A percentile compares a stretch with the other conserved stretches of the same genome.
These are phyloP conservation scores for Acropora tenuis DNA, from an alignment of 64 coral and sea anemone species.

Conservation along the genomic window DNA sequence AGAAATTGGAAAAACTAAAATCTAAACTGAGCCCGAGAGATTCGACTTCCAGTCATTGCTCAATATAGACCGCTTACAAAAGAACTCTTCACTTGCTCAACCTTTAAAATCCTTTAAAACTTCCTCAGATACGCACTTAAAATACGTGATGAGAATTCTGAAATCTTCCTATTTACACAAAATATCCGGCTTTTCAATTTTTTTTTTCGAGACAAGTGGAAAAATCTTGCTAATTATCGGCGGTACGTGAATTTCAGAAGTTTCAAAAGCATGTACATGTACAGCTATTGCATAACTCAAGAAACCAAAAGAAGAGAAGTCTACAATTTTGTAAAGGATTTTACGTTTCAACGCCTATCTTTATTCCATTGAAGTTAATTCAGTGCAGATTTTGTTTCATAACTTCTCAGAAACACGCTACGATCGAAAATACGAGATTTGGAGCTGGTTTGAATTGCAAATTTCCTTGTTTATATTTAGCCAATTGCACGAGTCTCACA, in stretches of 20 bases:
- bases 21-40: too few relatives aligned
- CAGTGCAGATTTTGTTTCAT: background rate
- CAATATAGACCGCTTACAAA: too few relatives aligned
- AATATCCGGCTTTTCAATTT: background rate
- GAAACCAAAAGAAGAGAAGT: background rate
- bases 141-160: background rate
- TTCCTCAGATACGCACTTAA: background rate
- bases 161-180: background rate
- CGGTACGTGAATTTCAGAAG: background rate
- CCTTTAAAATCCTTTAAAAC: too few relatives aligned
- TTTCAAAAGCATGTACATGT: background rate
- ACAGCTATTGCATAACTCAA: background rate
- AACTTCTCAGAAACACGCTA: background rate
- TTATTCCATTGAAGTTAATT: constrained; percentile 1
- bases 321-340: constrained; percentile 12
- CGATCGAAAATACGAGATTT: background rate
- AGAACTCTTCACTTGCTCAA: too few relatives aligned
- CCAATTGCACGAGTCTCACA: background rate
- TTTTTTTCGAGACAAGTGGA: background rate
- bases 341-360: background rate
- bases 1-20: background rate
- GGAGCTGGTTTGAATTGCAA: constrained; percentile 31
- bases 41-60: too few relatives aligned
- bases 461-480: constrained; percentile 15
- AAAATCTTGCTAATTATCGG: constrained; percentile 13